These are phyloP conservation scores for Dissostichus mawsoni DNA, from an alignment of 2,113 vertebrate species.

Conservation along the genomic window DNA sequence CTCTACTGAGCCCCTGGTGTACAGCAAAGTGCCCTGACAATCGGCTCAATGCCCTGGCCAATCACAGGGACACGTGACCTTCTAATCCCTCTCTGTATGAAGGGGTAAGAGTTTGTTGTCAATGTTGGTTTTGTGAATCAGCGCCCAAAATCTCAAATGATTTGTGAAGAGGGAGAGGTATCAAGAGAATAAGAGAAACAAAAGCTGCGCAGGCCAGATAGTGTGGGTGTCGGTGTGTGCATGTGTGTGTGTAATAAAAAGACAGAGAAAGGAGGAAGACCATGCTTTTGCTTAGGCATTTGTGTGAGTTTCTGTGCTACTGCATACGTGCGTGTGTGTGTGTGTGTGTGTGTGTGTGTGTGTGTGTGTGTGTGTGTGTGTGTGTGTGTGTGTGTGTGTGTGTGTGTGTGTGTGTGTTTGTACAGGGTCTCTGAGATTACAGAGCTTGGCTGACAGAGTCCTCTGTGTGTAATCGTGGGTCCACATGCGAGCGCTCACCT, in stretches of 20 bases:
- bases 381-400: constrained; percentile 32
- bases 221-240: constrained; percentile 69
- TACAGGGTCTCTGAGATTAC: constrained; percentile 84
- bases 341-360: constrained; percentile 28
- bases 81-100: constrained; percentile 93
- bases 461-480: constrained; percentile 88
- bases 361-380: constrained; percentile 30
- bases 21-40: constrained; percentile 88
- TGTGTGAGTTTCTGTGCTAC: constrained; percentile 35
- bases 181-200: constrained; percentile 82
- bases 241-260: constrained; percentile 28
- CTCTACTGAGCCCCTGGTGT: constrained; percentile 88
- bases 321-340: constrained; percentile 33
- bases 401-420: constrained; percentile 56
- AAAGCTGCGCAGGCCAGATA: constrained; percentile 69
- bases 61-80: constrained; percentile 93
- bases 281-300: constrained; percentile 47
- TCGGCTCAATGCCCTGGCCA: constrained; percentile 93
- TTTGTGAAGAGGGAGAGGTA: constrained; percentile 92
- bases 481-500: constrained; percentile 84
- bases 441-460: constrained; percentile 81
- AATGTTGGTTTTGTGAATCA: constrained; percentile 93
- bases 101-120: constrained; percentile 90
- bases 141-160: constrained; percentile 91
- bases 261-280: constrained; percentile 38